Conservation (phyloP, 2,888 invertebrate species). For the Pristionchus mayeri region DNA sequence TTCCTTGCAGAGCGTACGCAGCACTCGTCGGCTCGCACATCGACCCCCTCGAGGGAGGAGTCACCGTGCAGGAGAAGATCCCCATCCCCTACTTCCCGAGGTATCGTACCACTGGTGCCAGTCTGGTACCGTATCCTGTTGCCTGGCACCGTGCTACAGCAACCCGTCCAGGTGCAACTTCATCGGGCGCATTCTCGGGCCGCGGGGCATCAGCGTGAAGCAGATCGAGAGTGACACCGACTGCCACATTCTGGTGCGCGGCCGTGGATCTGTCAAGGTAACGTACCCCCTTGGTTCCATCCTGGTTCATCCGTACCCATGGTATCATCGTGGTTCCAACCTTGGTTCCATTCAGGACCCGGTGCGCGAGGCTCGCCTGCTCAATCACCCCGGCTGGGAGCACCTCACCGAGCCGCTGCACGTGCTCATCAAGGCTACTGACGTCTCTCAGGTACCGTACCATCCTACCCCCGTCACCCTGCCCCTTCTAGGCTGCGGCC, state of each 20-base stretch:
- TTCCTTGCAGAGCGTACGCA: neutral
- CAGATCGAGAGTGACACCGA: constrained; percentile 49
- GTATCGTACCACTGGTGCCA: neutral
- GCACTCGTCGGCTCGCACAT: neutral
- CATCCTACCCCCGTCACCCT: constrained; percentile 57
- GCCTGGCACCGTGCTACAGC: neutral
- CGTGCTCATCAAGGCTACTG: too few species aligned
- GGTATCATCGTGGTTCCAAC: too few species aligned
- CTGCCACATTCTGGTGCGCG: constrained; percentile 51
- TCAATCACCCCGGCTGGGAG: too few species aligned
- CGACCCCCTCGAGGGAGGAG: neutral
- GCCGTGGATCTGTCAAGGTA: constrained; percentile 51
- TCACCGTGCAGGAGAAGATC: constrained; percentile 34
- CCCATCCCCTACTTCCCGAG: constrained; percentile 33
- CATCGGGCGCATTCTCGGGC: constrained; percentile 52
- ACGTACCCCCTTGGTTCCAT: too few species aligned
- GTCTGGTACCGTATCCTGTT: neutral
- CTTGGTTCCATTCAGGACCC: too few species aligned
- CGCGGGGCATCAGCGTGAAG: constrained; percentile 53
- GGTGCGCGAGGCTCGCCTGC: too few species aligned
- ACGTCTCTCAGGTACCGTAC: constrained; percentile 6
- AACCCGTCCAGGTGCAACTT: constrained; percentile 44
- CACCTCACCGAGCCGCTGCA: too few species aligned
- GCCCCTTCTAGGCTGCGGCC: constrained; percentile 80
- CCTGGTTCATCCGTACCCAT: too few species aligned